Base-by-base conservation (phyloP, 2,797 vertebrate genomes). In the Pteronotus mesoamericanus region DNA sequence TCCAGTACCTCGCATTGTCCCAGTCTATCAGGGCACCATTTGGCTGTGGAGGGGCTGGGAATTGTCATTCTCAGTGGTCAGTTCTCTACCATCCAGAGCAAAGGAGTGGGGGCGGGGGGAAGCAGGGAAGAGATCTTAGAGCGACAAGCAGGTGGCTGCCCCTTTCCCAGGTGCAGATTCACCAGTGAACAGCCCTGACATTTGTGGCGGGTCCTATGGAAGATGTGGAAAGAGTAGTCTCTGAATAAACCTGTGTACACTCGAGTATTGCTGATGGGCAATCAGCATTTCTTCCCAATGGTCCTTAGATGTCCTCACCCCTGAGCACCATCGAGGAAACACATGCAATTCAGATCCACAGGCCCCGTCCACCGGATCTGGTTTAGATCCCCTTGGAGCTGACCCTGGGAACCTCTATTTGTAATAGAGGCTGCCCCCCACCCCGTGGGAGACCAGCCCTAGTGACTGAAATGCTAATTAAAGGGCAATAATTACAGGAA, bases 101-200 rank as follows among this genome's bases (percentile, higher is more conserved):
- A n/a, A 61, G 88, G 37, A 15, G 1, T 2, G n/a, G 8, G 24
- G 16, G 68, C n/a, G n/a, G n/a, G n/a, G n/a, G n/a, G n/a, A n/a
- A n/a, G 34, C 8, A 12, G 34, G 34, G 18, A 37, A 46, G 24
- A 37, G 26, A 6, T 6, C 34, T 51, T 22, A 3, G 5, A 19
- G 6, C 46, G n/a, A 10, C 5, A 39, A 59, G 46, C 3, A 11
- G 21, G 15, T 0, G 0, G 1, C 42, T 1, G 9, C 4, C 26
- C 66, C 55, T 2, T 44, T 68, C 53, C 82, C 78, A 11, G 26
- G 15, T 5, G 42, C 14, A 19, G 24, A 5, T 1, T 0, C 0
- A 0, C 9, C 34, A 0, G 0, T 3, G 11, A 12, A 3, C 51
- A 6, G 2, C 12, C 46, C n/a, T 11, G 11, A 22, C n/a, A 0